These are phyloP conservation scores for Odobenus rosmarus DNA, from an alignment of 2,113 vertebrate genomes.

Conservation along the genomic window DNA sequence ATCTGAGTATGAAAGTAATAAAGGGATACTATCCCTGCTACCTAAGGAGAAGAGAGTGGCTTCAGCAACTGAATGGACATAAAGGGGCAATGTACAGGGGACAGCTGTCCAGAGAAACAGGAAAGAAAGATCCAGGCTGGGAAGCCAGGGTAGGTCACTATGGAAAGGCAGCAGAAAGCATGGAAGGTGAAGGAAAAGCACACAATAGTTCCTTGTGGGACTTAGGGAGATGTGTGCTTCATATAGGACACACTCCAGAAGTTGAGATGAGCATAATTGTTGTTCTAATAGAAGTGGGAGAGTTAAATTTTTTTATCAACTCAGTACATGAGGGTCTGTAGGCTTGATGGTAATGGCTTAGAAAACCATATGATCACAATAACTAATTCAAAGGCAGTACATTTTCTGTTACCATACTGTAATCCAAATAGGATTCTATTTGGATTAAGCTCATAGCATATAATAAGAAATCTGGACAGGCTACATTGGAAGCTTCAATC, in stretches of 20 bases:
- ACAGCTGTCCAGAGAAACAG: neutral
- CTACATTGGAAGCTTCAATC: neutral
- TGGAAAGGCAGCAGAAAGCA: neutral
- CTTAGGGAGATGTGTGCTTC: neutral
- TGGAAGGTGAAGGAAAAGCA: neutral
- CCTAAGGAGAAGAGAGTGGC: neutral
- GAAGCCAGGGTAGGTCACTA: neutral
- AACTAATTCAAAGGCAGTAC: neutral
- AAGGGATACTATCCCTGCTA: neutral
- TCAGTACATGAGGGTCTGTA: neutral
- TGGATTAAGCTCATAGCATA: neutral
- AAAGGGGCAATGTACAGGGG: neutral
- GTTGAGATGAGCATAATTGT: neutral
- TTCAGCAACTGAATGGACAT: neutral
- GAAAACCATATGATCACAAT: neutral
- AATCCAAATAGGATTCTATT: neutral
- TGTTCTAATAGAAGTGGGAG: neutral
- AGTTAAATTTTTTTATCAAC: neutral
- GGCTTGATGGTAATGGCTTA: neutral
- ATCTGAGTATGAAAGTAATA: neutral
- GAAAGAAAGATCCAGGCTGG: neutral
- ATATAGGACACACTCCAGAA: neutral
- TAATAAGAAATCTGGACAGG: neutral
- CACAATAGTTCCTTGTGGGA: neutral
- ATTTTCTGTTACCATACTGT: neutral